Base-by-base conservation (phyloP, 2,888 invertebrate genomes). In the Orgyia antiqua region DNA sequence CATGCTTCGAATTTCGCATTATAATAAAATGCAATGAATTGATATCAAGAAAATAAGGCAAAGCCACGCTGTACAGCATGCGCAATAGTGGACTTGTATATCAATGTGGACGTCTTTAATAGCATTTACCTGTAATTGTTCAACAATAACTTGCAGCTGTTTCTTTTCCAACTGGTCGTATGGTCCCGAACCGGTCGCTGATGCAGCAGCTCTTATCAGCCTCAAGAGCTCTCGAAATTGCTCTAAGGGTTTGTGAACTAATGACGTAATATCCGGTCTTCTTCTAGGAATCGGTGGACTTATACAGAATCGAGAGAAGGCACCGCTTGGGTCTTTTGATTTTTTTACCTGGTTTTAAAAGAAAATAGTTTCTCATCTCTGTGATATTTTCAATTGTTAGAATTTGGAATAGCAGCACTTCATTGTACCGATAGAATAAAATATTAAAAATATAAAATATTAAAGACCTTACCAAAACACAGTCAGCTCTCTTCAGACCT, bases 401-500 rank as follows among this genome's bases (percentile, higher is more conserved):
- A 17, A 17, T 17, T 5, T 7, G 17, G 4, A 5, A n/a, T n/a
- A n/a, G n/a, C n/a, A n/a, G n/a, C n/a, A n/a, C n/a, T n/a, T n/a
- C n/a, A n/a, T n/a, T n/a, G n/a, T n/a, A n/a, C n/a, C n/a, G n/a
- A n/a, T n/a, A n/a, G n/a, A n/a, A n/a, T n/a, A n/a, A n/a, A n/a
- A n/a, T n/a, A n/a, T n/a, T n/a, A n/a, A n/a, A n/a, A n/a, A n/a
- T n/a, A n/a, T n/a, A n/a, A n/a, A n/a, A n/a, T n/a, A n/a, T n/a
- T n/a, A n/a, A n/a, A n/a, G n/a, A n/a, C n/a, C 74, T 75, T 47
- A 93, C 94, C 75, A 95, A 84, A 28, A 95, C 91, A 67, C 94
- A 95, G 62, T 95, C 95, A 27, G 95, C 94, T 63, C 93, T 89
- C 67, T 95, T 94, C 41, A 95, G 89, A 39, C 95, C 95, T 52